Evolutionary conservation across 2,888 invertebrate genomes (phyloP), one percentile per base, ranked within the genome.

Genomic region (Mechanitis messenoides): DNA sequence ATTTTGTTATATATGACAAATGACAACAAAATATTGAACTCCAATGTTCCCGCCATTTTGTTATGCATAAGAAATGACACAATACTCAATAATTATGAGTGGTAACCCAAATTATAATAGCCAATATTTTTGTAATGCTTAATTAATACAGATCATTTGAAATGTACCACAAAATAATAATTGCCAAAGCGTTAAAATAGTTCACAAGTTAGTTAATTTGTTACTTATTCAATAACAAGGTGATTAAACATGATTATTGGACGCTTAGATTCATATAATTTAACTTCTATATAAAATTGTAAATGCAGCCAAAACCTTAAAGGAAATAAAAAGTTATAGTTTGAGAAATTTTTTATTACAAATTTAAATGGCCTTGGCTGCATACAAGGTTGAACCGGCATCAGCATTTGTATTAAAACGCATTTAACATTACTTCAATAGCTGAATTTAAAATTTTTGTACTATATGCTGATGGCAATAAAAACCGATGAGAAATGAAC

Each of bases 41-140:
- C 7, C 38, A 38, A 38, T 38, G 38, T 38, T 38, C 5, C 38
- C 38, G 7, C 7, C 7, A 2, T 2, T 20, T 20, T 20, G 20
- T 20, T 20, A 20, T 20, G 20, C 20, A 20, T 20, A 20, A 20
- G 20, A 20, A 1, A 47, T 20, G 20, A n/a, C n/a, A 47, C 11
- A 50, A 50, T 50, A 50, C 50, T 50, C 50, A 50, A 31, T 7
- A 50, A 31, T 4, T 7, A 31, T 50, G 31, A 7, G 50, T 31
- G 50, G 28, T 31, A 31, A 31, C 50, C 31, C 50, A 31, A n/a
- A 11, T 50, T 50, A 50, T 50, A 31, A 50, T 50, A 50, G 50
- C 28, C 28, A 50, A 50, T 50, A 50, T 50, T 50, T 50, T 50
- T 50, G 50, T 50, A 50, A 50, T 50, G 50, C 50, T 50, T 50